Base-by-base conservation (phyloP, 2,888 invertebrate genomes). In the Notodonta dromedarius region DNA sequence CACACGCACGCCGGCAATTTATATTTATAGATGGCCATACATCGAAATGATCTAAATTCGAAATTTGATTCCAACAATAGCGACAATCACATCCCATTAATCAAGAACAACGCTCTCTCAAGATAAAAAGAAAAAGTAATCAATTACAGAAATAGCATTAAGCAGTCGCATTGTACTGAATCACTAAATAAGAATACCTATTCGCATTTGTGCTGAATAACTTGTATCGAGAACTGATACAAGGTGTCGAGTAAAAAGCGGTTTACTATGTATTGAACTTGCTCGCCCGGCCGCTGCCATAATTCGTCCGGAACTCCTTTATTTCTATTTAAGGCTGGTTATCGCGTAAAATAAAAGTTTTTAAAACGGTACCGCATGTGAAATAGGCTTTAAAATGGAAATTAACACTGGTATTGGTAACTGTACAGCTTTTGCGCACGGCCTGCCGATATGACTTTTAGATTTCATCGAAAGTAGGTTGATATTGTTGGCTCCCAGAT, bases 171-270 rank as follows among this genome's bases (percentile, higher is more conserved):
- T 13, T 44, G 44, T 44, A 44, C 44, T 13, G 5, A n/a, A n/a
- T 46, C 46, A 46, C 46, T n/a, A 51, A 51, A 51, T 51, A 51
- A 51, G 51, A 16, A 51, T 16, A 16, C 4, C 16, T 51, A 51
- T 51, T 9, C 16, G 5, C 46, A 46, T 46, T n/a, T n/a, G 46
- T 6, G 52, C 32, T 52, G 32, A 13, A 32, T 11, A 12, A 52
- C 32, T 75, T 69, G 69, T 70, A 67, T 71, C 73, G 63, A 66
- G 65, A 66, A 65, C 57, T 68, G 46, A 61, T 65, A 63, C 63
- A 70, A 62, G 69, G 69, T 66, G 64, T 62, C 60, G 57, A 53
- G 69, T 75, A 85, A 85, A 84, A 85, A 84, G 78, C 79, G 65
- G 80, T 80, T 78, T 69, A 58, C 60, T 66, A 65, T 66, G 57